Evolutionary conservation across 2,113 vertebrate genomes (phyloP).

Genomic region (Cathartes aura): DNA sequence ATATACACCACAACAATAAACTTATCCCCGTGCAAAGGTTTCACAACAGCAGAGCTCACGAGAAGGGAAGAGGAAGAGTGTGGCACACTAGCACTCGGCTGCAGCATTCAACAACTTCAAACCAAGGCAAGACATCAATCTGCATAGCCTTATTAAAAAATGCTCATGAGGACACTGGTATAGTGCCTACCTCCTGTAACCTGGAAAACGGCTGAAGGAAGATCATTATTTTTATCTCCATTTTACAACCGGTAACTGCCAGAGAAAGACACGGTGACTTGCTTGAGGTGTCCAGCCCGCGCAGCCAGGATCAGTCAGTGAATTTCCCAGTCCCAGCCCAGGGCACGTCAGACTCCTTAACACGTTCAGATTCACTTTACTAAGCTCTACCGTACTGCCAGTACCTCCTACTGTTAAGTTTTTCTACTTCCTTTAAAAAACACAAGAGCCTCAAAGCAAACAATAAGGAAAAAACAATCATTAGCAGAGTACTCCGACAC

Average conservation of each 20-base stretch:
- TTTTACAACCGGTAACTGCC: neutral
- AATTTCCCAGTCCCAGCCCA: neutral
- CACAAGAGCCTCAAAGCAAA: neutral
- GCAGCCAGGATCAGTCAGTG: neutral
- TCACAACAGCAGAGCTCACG: neutral
- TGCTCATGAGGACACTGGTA: neutral
- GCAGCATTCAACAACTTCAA: neutral
- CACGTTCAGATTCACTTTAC: neutral
- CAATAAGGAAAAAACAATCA: neutral
- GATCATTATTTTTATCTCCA: neutral
- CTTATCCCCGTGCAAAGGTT: neutral
- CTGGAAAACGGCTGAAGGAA: neutral
- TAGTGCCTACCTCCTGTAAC: neutral
- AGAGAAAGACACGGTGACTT: accelerated
- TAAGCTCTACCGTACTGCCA: neutral
- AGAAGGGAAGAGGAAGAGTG: neutral
- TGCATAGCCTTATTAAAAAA: neutral
- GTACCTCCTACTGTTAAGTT: neutral
- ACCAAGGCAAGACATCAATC: neutral
- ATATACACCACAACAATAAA: neutral
- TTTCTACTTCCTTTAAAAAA: neutral
- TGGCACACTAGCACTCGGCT: neutral
- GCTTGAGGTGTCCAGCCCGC: neutral
- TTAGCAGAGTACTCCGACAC: neutral
- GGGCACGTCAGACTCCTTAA: neutral